These are phyloP conservation scores for Meleagris gallopavo DNA, from an alignment of 2,113 vertebrate species.

Conservation along the genomic window DNA sequence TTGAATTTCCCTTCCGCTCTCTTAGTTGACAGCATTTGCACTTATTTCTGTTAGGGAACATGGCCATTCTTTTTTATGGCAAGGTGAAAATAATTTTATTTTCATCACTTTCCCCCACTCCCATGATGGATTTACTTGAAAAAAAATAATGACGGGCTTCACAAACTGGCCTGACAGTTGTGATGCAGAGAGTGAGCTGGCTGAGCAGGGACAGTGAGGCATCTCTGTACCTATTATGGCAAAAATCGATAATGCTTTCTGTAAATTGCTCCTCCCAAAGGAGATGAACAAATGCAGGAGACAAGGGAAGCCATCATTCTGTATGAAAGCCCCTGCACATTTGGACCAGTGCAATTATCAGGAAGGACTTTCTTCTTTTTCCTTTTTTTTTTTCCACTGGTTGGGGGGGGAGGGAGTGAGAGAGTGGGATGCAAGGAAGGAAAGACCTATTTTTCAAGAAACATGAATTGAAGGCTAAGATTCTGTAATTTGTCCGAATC, in stretches of 20 bases:
- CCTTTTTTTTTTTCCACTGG: not conserved
- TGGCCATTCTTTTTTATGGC: slow-evolving; percentile 81
- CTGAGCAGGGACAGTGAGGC: slow-evolving; percentile 81
- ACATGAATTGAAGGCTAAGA: slow-evolving; percentile 55
- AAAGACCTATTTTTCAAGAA: slow-evolving; percentile 47
- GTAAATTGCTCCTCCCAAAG: slow-evolving; percentile 89
- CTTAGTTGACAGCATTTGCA: slow-evolving; percentile 62
- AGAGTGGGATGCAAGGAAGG: not conserved
- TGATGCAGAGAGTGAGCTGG: slow-evolving; percentile 79
- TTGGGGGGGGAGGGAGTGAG: not conserved
- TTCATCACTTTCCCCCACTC: slow-evolving; percentile 77
- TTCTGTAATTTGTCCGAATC: not conserved
- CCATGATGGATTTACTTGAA: slow-evolving; percentile 84
- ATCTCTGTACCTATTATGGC: slow-evolving; percentile 88
- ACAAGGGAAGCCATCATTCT: slow-evolving; percentile 85
- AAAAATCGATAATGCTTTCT: slow-evolving; percentile 89
- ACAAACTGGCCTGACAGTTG: slow-evolving; percentile 85
- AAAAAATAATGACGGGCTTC: slow-evolving; percentile 85
- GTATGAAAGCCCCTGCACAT: slow-evolving; percentile 80
- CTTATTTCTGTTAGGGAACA: slow-evolving; percentile 76
- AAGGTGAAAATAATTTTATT: slow-evolving; percentile 92
- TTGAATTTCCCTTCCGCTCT: slow-evolving; percentile 61
- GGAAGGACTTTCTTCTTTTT: slow-evolving; percentile 54
- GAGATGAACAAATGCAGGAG: slow-evolving; percentile 85
- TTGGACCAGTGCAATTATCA: slow-evolving; percentile 84